Conservation (phyloP, 2,888 invertebrate species). For the Mythimna loreyi region DNA sequence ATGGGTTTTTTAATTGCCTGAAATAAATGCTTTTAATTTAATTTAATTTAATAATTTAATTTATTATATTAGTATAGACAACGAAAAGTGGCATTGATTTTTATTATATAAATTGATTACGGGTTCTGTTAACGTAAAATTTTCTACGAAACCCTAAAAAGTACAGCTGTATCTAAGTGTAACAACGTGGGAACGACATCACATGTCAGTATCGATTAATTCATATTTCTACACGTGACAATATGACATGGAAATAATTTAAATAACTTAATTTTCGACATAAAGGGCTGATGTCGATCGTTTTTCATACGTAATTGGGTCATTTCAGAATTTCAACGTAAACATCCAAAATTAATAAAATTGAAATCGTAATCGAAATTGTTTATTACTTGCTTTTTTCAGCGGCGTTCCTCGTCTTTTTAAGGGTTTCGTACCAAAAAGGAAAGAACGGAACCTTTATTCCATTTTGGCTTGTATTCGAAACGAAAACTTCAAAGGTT, state of each 20-base stretch:
- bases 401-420: neutral
- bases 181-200: conserved; percentile 57
- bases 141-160: neutral
- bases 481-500: no score
- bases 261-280: conserved; percentile 39
- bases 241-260: conserved; percentile 22
- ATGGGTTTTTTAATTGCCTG: no score
- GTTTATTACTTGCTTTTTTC: neutral
- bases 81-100: no score
- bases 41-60: no score
- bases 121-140: no score
- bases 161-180: conserved; percentile 15
- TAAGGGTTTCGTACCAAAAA: no score
- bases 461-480: no score
- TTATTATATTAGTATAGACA: no score
- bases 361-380: neutral
- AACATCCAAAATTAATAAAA: neutral
- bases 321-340: conserved; percentile 5
- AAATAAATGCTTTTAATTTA: no score
- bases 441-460: no score
- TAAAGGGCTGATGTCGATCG: conserved; percentile 19
- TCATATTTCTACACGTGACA: neutral
- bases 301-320: conserved; percentile 18
- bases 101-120: no score
- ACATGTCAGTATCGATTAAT: conserved; percentile 46